Evolutionary conservation across 1,140 invertebrate genomes (phyloP), one percentile per base, ranked within the genome.

Genomic region (Cotesia glomerata): DNA sequence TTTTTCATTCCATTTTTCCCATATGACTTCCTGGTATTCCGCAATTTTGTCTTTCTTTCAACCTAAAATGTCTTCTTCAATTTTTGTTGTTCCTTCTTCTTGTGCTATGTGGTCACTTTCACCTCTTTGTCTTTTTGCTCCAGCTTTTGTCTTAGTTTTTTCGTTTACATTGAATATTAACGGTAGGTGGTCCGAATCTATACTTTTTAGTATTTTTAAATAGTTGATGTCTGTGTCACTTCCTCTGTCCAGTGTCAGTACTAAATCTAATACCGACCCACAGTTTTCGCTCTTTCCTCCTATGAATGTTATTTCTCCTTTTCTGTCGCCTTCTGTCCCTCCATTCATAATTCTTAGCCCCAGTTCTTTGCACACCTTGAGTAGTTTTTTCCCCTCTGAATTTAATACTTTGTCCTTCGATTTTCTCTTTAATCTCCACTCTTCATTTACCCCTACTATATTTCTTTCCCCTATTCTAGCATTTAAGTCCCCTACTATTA

Each of bases 401-500:
- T 76, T 76, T 3, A 66, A 7, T 8, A 49, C 11, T 54, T 61
- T 54, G 35, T 76, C 69, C 7, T 70, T 26, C 1, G 70, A 72
- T 4, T 68, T 72, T 63, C 75, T n/a, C 8, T 35, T 13, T n/a
- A 3, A 7, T 54, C 35, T 34, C 14, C n/a, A 0, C 4, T 36
- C 14, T 1, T 36, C 13, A 11, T 16, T n/a, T 63, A 51, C 9
- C 36, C 36, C 2, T 7, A 9, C 5, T 39, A 18, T 18, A 18
- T 18, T 18, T 18, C 18, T 9, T 5, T 67, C 39, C 35, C 70
- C 70, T 62, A 72, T 67, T 51, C 72, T 72, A 11, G 75, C 75
- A 58, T 76, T 74, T 39, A 74, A 35, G 16, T 77, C 76, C 0
- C 76, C 74, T 0, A 65, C 36, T 2, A 75, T 69, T 11, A 75